A percentile compares a stretch with the other conserved stretches of the same genome.
Evolutionary conservation across 2,888 invertebrate genomes (phyloP).

Genomic region (Acanthosoma haemorrhoidale): DNA sequence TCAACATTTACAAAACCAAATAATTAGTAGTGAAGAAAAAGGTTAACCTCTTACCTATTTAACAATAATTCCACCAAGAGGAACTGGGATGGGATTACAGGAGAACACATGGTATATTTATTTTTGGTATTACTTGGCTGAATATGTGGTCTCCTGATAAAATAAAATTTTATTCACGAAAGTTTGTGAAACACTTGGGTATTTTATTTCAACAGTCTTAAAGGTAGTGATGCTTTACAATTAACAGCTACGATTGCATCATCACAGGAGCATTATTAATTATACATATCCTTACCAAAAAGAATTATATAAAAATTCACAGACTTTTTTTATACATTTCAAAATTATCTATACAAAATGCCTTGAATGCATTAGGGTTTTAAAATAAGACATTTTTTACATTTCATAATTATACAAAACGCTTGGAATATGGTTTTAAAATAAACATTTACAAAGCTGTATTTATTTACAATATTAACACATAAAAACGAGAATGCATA

Average conservation of each 20-base stretch:
- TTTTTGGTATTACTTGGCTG: background rate
- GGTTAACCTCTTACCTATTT: slow-evolving; percentile 14
- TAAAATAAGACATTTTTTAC: slow-evolving; percentile 32
- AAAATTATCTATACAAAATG: slow-evolving; percentile 35
- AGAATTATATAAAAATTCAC: slow-evolving; percentile 37
- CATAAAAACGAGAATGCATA: slow-evolving; percentile 29
- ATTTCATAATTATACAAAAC: slow-evolving; percentile 34
- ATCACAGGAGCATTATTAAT: slow-evolving; percentile 41
- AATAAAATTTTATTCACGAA: slow-evolving; percentile 6
- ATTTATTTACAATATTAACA: slow-evolving; percentile 40
- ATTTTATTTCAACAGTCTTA: slow-evolving; percentile 40
- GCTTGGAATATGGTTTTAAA: slow-evolving; percentile 31
- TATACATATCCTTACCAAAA: slow-evolving; percentile 38
- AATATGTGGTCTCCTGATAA: slow-evolving; percentile 21
- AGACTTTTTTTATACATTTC: slow-evolving; percentile 33
- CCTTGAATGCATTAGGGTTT: slow-evolving; percentile 28
- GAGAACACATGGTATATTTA: slow-evolving; percentile 19
- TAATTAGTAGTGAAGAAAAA: slow-evolving; percentile 19
- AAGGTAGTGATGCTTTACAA: slow-evolving; percentile 40
- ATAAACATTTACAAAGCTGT: slow-evolving; percentile 39
- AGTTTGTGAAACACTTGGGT: slow-evolving; percentile 21
- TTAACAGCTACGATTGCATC: slow-evolving; percentile 40
- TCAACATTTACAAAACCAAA: slow-evolving; percentile 21
- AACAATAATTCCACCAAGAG: slow-evolving; percentile 4
- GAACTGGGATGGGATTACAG: slow-evolving; percentile 20